A percentile compares a stretch with the other conserved stretches of the same genome.
phyloP scores from a whole-genome alignment of 2,888 invertebrate species.

The Philopedon plagiatum region DNA sequence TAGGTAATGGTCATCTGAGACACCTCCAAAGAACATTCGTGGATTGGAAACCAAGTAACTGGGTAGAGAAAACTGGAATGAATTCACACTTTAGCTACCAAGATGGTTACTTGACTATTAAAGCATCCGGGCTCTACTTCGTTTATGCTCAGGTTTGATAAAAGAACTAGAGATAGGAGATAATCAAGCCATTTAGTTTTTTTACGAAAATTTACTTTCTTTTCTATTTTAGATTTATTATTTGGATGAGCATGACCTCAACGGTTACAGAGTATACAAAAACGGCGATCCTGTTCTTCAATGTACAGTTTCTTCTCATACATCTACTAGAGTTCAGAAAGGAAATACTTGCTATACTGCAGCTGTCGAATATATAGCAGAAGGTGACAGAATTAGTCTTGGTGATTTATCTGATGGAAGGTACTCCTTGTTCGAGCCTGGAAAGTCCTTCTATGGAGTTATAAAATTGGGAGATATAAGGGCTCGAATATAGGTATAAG shows the following conservation, averaged over 20 bases:
- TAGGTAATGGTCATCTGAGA: slow-evolving; percentile 78
- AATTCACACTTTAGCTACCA: slow-evolving; percentile 74
- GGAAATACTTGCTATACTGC: slow-evolving; percentile 84
- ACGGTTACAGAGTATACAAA: slow-evolving; percentile 81
- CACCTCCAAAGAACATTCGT: slow-evolving; percentile 77
- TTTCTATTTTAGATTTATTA: slow-evolving; percentile 78
- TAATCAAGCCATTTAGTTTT: too few species aligned
- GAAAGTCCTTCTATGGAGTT: slow-evolving; percentile 88
- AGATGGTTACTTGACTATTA: slow-evolving; percentile 78
- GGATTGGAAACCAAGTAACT: slow-evolving; percentile 77
- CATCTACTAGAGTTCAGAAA: slow-evolving; percentile 71
- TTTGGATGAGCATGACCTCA: slow-evolving; percentile 82
- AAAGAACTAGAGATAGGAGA: too few species aligned
- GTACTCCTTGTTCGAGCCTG: slow-evolving; percentile 79
- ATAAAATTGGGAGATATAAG: slow-evolving; percentile 77
- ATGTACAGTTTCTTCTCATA: slow-evolving; percentile 80
- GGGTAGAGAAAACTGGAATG: slow-evolving; percentile 76
- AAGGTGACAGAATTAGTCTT: slow-evolving; percentile 78
- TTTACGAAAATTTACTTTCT: not conserved
- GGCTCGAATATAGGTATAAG: slow-evolving; percentile 10
- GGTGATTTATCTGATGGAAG: slow-evolving; percentile 79
- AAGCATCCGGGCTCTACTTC: slow-evolving; percentile 81
- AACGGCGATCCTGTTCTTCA: slow-evolving; percentile 77
- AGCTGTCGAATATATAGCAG: slow-evolving; percentile 75
- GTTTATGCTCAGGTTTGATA: slow-evolving; percentile 82